A percentile compares a stretch with the other conserved stretches of the same genome.
Conservation (phyloP, 2,113 vertebrate genomes). For the Dascyllus trimaculatus region DNA sequence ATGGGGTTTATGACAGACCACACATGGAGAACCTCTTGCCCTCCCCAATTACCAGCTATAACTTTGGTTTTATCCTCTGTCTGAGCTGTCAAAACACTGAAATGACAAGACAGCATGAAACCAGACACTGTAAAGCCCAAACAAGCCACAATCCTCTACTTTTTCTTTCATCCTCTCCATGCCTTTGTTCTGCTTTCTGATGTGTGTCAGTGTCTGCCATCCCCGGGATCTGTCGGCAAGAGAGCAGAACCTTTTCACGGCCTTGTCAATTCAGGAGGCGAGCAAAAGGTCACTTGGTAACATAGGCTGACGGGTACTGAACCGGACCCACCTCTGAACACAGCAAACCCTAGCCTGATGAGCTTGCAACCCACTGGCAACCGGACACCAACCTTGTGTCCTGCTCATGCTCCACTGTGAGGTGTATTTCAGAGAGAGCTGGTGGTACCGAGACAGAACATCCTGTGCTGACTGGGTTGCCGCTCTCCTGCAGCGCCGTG, state of each 20-base stretch:
- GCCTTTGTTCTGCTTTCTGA: slow-evolving; percentile 30
- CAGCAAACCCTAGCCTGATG: slow-evolving; percentile 15
- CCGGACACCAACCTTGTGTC: neutral
- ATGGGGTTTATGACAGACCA: slow-evolving; percentile 14
- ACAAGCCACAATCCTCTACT: slow-evolving; percentile 30
- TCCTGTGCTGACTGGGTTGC: slow-evolving; percentile 51
- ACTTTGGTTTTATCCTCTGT: slow-evolving; percentile 48
- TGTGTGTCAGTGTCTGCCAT: slow-evolving; percentile 39
- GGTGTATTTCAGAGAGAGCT: slow-evolving; percentile 8
- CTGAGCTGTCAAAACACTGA: slow-evolving; percentile 59
- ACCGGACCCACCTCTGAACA: slow-evolving; percentile 11
- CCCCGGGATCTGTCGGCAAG: slow-evolving; percentile 25
- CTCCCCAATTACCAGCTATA: slow-evolving; percentile 52
- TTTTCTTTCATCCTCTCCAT: neutral
- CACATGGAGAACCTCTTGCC: slow-evolving; percentile 27
- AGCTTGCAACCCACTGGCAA: neutral
- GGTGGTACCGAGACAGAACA: slow-evolving; percentile 48
- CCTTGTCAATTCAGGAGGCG: slow-evolving; percentile 46
- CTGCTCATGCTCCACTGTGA: slow-evolving; percentile 12
- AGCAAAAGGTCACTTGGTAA: slow-evolving; percentile 65
- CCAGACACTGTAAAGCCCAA: slow-evolving; percentile 38
- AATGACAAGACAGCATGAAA: slow-evolving; percentile 47
- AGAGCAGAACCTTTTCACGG: slow-evolving; percentile 64
- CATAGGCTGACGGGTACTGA: slow-evolving; percentile 3
- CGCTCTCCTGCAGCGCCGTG: slow-evolving; percentile 40